phyloP scores from a whole-genome alignment of 1,140 invertebrate genomes.

The Drosophila orena region DNA sequence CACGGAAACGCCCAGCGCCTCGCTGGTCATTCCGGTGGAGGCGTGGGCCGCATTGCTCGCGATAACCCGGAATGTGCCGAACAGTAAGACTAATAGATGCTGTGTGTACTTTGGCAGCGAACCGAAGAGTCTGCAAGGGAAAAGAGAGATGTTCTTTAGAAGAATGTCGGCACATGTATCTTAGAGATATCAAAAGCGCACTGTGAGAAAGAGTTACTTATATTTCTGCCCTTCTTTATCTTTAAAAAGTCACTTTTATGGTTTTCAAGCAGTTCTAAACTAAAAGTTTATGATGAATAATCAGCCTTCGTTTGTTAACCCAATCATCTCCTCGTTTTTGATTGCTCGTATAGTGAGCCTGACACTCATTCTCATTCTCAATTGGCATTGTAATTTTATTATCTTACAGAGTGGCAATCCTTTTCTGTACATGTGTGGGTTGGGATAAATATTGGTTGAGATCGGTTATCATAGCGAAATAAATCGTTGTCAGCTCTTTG shows the following conservation, averaged over 20 bases:
- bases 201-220: conserved; percentile 9
- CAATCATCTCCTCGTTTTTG: too few species aligned
- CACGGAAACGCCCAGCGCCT: conserved; percentile 97
- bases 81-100: conserved; percentile 96
- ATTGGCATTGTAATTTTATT: too few species aligned
- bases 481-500: conserved; percentile 2
- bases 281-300: too few species aligned
- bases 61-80: conserved; percentile 98
- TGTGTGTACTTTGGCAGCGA: conserved; percentile 96
- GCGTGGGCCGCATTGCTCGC: conserved; percentile 96
- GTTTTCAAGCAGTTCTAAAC: too few species aligned
- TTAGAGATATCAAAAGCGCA: conserved; percentile 22
- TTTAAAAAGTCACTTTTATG: too few species aligned
- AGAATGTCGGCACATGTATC: conserved; percentile 5
- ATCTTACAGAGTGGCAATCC: neutral
- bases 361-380: too few species aligned
- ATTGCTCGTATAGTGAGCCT: too few species aligned
- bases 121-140: conserved; percentile 91
- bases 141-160: conserved; percentile 57
- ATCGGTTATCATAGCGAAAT: conserved; percentile 41
- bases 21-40: conserved; percentile 97
- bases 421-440: neutral
- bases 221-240: too few species aligned
- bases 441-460: conserved; percentile 31
- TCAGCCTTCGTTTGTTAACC: too few species aligned